These are phyloP conservation scores for Emydocephalus ijimae DNA, from an alignment of 2,113 vertebrate species.

Conservation along the genomic window DNA sequence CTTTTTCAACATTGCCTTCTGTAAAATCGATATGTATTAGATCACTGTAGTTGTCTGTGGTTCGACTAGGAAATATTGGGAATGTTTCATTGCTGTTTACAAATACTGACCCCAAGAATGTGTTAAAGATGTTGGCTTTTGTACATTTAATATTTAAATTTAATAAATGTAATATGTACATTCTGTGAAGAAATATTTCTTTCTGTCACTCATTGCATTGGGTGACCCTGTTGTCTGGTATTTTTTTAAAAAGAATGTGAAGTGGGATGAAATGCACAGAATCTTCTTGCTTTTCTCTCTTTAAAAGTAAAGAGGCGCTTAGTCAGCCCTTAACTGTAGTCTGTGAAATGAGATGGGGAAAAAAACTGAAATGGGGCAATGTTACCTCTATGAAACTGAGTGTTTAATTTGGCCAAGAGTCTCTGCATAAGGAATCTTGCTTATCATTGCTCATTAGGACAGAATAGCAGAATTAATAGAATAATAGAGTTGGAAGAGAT, in stretches of 20 bases:
- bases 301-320: neutral
- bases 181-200: neutral
- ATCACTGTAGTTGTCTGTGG: no score
- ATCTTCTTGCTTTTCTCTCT: neutral
- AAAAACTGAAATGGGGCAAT: neutral
- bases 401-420: neutral
- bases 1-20: no score
- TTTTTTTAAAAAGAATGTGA: neutral
- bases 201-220: constrained; percentile 3
- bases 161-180: no score
- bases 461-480: neutral
- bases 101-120: no score
- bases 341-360: neutral
- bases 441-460: neutral
- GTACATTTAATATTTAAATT: no score
- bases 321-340: neutral
- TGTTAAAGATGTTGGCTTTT: no score
- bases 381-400: neutral
- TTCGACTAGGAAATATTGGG: no score
- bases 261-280: neutral
- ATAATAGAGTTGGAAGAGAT: neutral
- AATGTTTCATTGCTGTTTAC: no score
- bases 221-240: neutral
- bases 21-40: no score
- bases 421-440: neutral